Percentiles rank a stretch among this genome's conserved stretches.
phyloP scores from a whole-genome alignment of 1,140 invertebrate species.

The Aphaenogaster ashmeadi region DNA sequence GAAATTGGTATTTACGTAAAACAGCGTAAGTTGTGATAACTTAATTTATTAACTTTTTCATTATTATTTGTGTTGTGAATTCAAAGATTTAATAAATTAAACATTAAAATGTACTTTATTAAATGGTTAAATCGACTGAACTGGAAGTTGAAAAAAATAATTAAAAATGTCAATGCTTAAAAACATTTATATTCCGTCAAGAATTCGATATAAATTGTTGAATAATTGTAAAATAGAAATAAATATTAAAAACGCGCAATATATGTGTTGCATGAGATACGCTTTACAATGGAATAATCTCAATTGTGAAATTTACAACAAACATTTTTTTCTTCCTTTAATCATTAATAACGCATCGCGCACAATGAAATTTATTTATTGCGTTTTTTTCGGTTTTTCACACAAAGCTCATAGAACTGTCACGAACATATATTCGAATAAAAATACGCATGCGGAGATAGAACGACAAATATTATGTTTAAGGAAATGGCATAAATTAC shows the following conservation, averaged over 20 bases:
- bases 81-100: not conserved
- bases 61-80: not conserved
- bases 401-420: constrained; percentile 25
- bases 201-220: not conserved
- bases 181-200: not conserved
- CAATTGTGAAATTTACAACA: constrained; percentile 34
- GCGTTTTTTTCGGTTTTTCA: constrained; percentile 24
- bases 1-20: constrained; percentile 10
- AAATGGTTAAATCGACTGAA: not conserved
- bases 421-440: constrained; percentile 45
- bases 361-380: constrained; percentile 32
- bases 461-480: constrained; percentile 46
- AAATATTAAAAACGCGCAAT: not conserved
- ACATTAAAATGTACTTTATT: not conserved
- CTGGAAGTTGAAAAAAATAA: not conserved
- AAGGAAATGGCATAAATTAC: constrained; percentile 41
- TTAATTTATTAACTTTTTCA: not conserved
- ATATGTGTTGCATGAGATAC: not conserved
- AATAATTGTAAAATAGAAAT: constrained; percentile 1
- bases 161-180: constrained; percentile 3
- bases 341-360: constrained; percentile 41
- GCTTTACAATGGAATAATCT: constrained; percentile 33
- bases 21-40: not conserved
- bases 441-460: constrained; percentile 39
- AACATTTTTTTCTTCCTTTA: constrained; percentile 13